phyloP scores from a whole-genome alignment of 2,797 vertebrate genomes.

The Prionace glauca region DNA sequence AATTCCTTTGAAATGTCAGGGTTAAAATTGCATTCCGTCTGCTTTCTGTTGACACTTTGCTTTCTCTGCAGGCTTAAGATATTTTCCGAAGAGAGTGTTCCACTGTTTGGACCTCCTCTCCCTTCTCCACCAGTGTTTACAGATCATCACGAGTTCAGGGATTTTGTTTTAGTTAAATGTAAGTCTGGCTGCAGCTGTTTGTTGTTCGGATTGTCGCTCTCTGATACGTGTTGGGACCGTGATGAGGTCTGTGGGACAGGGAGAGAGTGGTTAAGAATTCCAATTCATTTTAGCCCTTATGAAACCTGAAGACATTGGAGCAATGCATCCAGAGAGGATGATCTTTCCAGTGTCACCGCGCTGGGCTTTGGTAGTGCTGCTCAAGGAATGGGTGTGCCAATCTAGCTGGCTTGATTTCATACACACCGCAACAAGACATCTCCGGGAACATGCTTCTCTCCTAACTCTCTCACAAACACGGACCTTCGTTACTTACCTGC shows the following conservation, averaged over 20 bases:
- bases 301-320: neutral
- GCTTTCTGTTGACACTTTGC: neutral
- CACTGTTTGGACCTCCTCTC: constrained; percentile 91
- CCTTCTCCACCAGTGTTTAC: constrained; percentile 93
- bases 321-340: neutral
- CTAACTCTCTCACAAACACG: neutral
- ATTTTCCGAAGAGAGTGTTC: constrained; percentile 97
- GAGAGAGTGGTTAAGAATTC: neutral
- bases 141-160: constrained; percentile 98
- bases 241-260: neutral
- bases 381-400: neutral
- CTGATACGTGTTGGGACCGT: neutral
- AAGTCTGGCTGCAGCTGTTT: constrained; percentile 49
- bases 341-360: neutral
- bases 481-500: neutral
- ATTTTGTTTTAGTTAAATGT: constrained; percentile 98
- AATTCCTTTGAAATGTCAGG: neutral
- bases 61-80: constrained; percentile 82
- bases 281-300: neutral
- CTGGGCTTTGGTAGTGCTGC: neutral
- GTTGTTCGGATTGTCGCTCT: neutral
- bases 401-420: neutral
- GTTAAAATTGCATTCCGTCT: neutral
- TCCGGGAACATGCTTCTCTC: neutral
- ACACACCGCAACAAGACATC: neutral